These are phyloP conservation scores for Amiota communis DNA, from an alignment of 2,888 invertebrate genomes.

Conservation along the genomic window DNA sequence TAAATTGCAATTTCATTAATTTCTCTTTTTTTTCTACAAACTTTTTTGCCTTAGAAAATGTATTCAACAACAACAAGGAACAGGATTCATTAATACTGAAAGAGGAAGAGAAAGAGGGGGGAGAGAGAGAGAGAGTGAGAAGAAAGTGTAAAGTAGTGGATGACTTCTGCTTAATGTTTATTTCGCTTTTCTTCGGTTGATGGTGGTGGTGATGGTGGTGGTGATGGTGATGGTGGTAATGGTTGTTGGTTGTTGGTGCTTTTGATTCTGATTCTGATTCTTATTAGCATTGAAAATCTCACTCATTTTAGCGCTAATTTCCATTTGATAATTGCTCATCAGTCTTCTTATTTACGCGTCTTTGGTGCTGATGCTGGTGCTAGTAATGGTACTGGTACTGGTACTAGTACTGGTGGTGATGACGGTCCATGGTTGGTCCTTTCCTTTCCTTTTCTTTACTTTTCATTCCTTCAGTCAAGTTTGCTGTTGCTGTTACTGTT, in stretches of 20 bases:
- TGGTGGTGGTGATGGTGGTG: too few relatives aligned
- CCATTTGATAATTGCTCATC: conserved; percentile 60
- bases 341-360: conserved; percentile 43
- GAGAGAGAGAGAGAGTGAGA: background rate
- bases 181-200: too few relatives aligned
- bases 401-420: too few relatives aligned
- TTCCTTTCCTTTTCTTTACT: background rate
- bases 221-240: too few relatives aligned
- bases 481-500: conserved; percentile 1
- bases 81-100: too few relatives aligned
- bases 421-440: too few relatives aligned
- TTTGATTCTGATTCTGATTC: background rate
- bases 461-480: background rate
- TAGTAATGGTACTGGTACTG: too few relatives aligned
- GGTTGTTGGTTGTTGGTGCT: too few relatives aligned
- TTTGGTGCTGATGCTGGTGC: background rate
- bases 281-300: conserved; percentile 22
- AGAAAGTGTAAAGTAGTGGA: conserved; percentile 33
- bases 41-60: too few relatives aligned
- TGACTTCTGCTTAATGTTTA: conserved; percentile 30
- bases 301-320: conserved; percentile 47
- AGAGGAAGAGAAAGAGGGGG: background rate
- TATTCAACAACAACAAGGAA: too few relatives aligned
- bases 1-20: too few relatives aligned
- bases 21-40: too few relatives aligned